Evolutionary conservation across 2,888 invertebrate genomes (phyloP), one percentile per base, ranked within the genome.

Genomic region (Lamproptera curius): DNA sequence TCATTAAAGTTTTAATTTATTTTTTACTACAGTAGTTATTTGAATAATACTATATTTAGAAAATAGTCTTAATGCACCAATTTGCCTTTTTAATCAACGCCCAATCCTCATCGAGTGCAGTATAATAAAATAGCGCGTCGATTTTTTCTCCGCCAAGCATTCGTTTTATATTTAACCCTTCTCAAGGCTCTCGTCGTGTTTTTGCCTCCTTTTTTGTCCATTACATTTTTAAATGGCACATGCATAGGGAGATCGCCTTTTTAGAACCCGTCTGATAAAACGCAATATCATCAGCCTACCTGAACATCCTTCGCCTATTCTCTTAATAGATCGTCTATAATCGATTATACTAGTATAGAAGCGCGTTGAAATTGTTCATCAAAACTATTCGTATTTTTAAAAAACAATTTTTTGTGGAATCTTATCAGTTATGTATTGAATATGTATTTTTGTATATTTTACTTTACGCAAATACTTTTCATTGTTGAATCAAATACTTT

Each of bases 201-300:
- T 84, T 83, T 83, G 81, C 78, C 73, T 62, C 56, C 61, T 77
- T 84, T 86, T 86, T 83, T 83, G 76, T 76, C 58, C 60, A 60
- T 64, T 64, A 70, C 62, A 77, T 78, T 86, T 82, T 82, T 82
- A 86, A 87, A 87, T 87, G 85, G 87, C 87, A 85, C 84, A 86
- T 86, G 84, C 78, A 84, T 78, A 76, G 77, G 76, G 78, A 80
- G 73, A 73, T 68, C 65, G 61, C 50, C 73, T 76, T 83, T 84
- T 82, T 72, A 59, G 55, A 55, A 70, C 68, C 69, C 71, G 68
- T 76, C 66, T 67, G 70, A 73, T 80, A 84, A 84, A 85, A 85
- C 65, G 84, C 86, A 83, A 75, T 80, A 81, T 87, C 87, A 85
- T 79, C 77, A 74, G 67, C 56, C 72, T 86, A 86, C 85, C 86